phyloP scores from a whole-genome alignment of 2,113 vertebrate genomes.

The Saguinus imperator region DNA sequence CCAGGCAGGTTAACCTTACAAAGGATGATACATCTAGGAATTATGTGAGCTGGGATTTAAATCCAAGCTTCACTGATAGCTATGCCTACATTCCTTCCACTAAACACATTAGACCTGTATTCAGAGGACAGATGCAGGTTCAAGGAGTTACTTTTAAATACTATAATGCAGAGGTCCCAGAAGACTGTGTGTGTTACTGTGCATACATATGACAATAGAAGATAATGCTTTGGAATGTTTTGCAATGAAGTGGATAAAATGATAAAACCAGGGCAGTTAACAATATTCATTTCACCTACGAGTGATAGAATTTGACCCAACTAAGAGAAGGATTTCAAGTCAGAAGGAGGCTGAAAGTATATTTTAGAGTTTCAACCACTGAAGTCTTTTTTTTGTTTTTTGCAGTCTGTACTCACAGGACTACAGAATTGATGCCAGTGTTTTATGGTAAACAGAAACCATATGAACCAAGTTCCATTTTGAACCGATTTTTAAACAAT shows the following conservation, averaged over 20 bases:
- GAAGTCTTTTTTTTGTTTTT: neutral
- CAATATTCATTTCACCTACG: neutral
- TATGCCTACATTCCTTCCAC: neutral
- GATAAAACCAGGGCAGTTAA: neutral
- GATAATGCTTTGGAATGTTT: conserved; percentile 26
- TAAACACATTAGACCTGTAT: neutral
- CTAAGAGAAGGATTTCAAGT: neutral
- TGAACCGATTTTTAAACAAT: conserved; percentile 18
- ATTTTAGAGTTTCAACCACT: neutral
- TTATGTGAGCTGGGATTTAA: neutral
- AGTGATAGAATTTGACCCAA: neutral
- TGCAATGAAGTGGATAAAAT: neutral
- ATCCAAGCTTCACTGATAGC: neutral
- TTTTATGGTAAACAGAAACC: neutral
- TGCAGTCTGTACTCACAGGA: neutral
- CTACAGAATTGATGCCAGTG: neutral
- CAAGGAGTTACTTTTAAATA: neutral
- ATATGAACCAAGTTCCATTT: neutral
- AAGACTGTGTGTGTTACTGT: neutral
- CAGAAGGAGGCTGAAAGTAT: neutral
- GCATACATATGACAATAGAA: neutral
- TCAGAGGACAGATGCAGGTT: neutral
- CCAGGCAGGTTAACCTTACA: neutral
- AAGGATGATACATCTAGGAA: neutral
- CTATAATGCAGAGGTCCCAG: neutral